These are phyloP conservation scores for Turnix velox DNA, from an alignment of 2,113 vertebrate genomes.

Conservation along the genomic window DNA sequence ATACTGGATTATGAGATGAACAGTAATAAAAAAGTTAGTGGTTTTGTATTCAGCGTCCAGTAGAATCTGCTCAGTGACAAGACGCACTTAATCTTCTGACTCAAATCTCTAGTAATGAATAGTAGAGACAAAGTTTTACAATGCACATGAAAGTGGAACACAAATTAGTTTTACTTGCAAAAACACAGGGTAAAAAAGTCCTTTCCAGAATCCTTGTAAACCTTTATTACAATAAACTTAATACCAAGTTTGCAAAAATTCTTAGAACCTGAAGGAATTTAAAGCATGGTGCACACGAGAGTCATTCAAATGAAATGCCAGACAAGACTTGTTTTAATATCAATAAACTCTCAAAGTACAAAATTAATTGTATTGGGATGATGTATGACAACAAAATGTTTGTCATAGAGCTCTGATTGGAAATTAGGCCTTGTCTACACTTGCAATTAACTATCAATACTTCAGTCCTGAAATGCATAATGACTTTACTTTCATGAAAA, in stretches of 20 bases:
- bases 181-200: neutral
- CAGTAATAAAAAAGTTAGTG: neutral
- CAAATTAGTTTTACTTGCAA: neutral
- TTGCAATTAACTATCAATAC: neutral
- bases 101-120: neutral
- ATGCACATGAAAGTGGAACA: neutral
- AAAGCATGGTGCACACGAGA: neutral
- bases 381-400: neutral
- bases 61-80: neutral
- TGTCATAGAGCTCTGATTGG: neutral
- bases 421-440: neutral
- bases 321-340: neutral
- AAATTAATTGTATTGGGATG: neutral
- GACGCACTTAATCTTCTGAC: neutral
- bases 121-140: neutral
- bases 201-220: neutral
- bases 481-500: neutral
- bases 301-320: neutral
- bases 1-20: neutral
- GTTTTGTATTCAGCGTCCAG: neutral
- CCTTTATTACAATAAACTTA: neutral
- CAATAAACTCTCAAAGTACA: neutral
- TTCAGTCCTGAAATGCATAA: neutral
- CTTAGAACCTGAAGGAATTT: neutral
- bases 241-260: neutral